Evolutionary conservation across 2,888 invertebrate genomes (phyloP), one percentile per base, ranked within the genome.

Genomic region (Lasioglossum oenotherae): DNA sequence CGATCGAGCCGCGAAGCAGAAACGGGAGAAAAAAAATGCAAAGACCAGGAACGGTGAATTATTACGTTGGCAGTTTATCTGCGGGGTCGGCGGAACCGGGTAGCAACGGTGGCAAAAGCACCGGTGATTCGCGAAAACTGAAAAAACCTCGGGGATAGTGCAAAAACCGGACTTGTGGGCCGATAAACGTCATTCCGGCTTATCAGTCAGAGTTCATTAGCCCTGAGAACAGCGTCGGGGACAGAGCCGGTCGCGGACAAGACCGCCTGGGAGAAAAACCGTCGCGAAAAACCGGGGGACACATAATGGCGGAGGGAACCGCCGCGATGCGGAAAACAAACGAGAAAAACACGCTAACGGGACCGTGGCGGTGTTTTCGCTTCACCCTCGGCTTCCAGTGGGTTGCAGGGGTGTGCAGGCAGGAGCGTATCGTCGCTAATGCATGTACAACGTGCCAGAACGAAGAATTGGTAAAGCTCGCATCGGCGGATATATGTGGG

Each of bases 371-470:
- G 35, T 67, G 67, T 67, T 67, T 35, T 19, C 67, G 27, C 38
- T 14, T 57, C 64, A 35, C 69, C 27, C 64, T 31, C 19, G 78
- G 38, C n/a, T 57, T 49, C n/a, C 69, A 72, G 46, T 49, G 60
- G 78, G 67, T 78, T 41, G 81, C 23, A 8, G 67, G 31, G 35
- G 67, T 27, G 23, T 27, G 60, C 60, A 27, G 60, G 27, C 12
- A 3, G 64, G 73, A 80, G 74, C 82, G 86, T 85, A 85, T 85
- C 86, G 86, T 80, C n/a, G 83, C 84, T 87, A 87, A 87, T 87
- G 87, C 86, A 87, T 86, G 87, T 87, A 86, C 82, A 87, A 86
- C 87, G 85, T n/a, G 86, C 80, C 78, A 44, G 67, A 64, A 69
- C 76, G 85, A 83, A 73, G 83, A 87, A 87, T 86, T 57, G 86